Conservation (phyloP, 2,797 vertebrate species). For the Acanthurus lineatus region DNA sequence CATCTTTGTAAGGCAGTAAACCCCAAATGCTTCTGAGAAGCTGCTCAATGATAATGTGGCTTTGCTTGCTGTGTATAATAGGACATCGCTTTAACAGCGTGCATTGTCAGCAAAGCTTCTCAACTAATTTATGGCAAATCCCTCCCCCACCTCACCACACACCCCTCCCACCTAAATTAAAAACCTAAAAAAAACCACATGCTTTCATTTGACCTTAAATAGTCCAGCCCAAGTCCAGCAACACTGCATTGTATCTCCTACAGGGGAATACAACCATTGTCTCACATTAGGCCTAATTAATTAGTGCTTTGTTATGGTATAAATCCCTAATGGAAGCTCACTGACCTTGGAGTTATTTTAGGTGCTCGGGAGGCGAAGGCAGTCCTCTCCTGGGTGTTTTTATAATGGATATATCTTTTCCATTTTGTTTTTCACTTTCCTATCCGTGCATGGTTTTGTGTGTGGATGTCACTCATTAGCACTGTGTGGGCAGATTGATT, state of each 20-base stretch:
- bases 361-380: conserved; percentile 56
- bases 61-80: not conserved
- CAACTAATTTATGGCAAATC: conserved; percentile 19
- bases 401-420: conserved; percentile 39
- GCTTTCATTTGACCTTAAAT: conserved; percentile 46
- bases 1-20: not conserved
- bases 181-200: too few relatives aligned
- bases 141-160: too few relatives aligned
- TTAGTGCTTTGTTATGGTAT: conserved; percentile 68
- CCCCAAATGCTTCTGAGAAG: conserved; percentile 4
- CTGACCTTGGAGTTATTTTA: conserved; percentile 80
- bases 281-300: conserved; percentile 80
- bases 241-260: conserved; percentile 30
- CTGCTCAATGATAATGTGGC: not conserved
- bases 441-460: not conserved
- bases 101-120: conserved; percentile 15
- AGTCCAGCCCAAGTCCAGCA: conserved; percentile 28
- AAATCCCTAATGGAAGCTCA: conserved; percentile 62
- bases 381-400: conserved; percentile 51
- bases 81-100: conserved; percentile 4
- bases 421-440: conserved; percentile 18
- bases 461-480: not conserved
- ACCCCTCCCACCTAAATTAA: too few relatives aligned
- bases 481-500: conserved; percentile 18
- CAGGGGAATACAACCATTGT: conserved; percentile 61